Percentiles rank a stretch among this genome's conserved stretches.
Evolutionary conservation across 1,140 invertebrate genomes (phyloP).

Genomic region (Neodiprion lecontei): DNA sequence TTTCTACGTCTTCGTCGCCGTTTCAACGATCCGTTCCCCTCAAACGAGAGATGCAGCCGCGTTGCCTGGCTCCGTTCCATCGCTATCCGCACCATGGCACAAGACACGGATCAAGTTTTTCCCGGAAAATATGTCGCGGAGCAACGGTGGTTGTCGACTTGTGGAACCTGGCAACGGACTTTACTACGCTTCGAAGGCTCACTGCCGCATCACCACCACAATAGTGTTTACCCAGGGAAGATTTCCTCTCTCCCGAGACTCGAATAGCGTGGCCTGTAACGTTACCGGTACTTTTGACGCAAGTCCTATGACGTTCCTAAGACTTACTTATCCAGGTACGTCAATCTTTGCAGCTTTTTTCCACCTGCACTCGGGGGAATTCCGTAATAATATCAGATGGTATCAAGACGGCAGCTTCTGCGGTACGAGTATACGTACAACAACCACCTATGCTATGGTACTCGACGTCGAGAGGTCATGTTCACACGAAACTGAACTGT

Average conservation of each 20-base stretch:
- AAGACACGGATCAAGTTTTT: constrained; percentile 21
- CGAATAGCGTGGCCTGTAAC: neutral
- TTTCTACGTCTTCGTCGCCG: too few relatives aligned
- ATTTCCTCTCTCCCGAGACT: neutral
- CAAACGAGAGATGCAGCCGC: neutral
- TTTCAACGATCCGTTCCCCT: too few relatives aligned
- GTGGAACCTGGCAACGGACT: constrained; percentile 19
- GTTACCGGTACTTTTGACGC: constrained; percentile 1
- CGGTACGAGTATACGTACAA: constrained; percentile 9
- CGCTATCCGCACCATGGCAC: neutral
- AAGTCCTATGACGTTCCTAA: constrained; percentile 12
- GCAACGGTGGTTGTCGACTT: constrained; percentile 27
- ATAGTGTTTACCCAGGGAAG: constrained; percentile 12
- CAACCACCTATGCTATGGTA: too few relatives aligned
- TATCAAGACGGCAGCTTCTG: constrained; percentile 5
- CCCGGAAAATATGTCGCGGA: constrained; percentile 28
- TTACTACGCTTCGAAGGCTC: neutral
- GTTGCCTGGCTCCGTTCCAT: neutral
- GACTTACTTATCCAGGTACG: constrained; percentile 31
- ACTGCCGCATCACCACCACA: constrained; percentile 2
- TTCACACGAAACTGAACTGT: constrained; percentile 48
- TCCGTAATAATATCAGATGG: constrained; percentile 38
- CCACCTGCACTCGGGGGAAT: constrained; percentile 29
- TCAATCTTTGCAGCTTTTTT: constrained; percentile 31
- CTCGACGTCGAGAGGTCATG: constrained; percentile 42